Evolutionary conservation across 2,888 invertebrate species (phyloP).

Genomic region (Agrenia bidenticulata): DNA sequence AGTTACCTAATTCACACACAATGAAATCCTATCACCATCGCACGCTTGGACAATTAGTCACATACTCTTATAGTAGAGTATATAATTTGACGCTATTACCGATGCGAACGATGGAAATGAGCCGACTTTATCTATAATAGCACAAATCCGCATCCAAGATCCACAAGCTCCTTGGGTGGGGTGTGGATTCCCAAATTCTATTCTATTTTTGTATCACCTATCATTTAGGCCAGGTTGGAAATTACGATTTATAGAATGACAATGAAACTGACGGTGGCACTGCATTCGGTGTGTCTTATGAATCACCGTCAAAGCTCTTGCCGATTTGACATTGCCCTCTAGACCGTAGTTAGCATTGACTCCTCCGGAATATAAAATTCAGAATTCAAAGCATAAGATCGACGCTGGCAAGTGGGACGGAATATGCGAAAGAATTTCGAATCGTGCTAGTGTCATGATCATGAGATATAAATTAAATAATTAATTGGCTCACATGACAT

Average conservation of each 20-base stretch:
- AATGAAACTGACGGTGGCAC: too few relatives aligned
- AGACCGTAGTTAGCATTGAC: too few relatives aligned
- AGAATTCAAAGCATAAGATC: not conserved
- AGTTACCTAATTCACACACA: not conserved
- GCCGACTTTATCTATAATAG: not conserved
- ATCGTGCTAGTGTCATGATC: not conserved
- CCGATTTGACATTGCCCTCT: too few relatives aligned
- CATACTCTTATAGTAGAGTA: not conserved
- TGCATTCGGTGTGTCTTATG: too few relatives aligned
- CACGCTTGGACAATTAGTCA: constrained; percentile 16
- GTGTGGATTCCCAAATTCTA: too few relatives aligned
- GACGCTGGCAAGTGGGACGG: not conserved
- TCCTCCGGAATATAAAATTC: too few relatives aligned
- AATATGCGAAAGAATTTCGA: not conserved
- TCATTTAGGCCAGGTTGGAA: not conserved
- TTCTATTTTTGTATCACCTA: not conserved
- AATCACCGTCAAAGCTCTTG: too few relatives aligned
- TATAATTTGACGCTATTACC: constrained; percentile 20
- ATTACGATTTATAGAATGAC: not conserved
- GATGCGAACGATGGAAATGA: not conserved
- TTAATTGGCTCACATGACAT: constrained; percentile 5
- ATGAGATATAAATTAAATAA: not conserved
- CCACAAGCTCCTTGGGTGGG: not conserved
- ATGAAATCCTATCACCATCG: constrained; percentile 3
- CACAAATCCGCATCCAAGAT: not conserved